Conservation (phyloP, 2,113 vertebrate genomes). For the Sphyrna mokarran region DNA sequence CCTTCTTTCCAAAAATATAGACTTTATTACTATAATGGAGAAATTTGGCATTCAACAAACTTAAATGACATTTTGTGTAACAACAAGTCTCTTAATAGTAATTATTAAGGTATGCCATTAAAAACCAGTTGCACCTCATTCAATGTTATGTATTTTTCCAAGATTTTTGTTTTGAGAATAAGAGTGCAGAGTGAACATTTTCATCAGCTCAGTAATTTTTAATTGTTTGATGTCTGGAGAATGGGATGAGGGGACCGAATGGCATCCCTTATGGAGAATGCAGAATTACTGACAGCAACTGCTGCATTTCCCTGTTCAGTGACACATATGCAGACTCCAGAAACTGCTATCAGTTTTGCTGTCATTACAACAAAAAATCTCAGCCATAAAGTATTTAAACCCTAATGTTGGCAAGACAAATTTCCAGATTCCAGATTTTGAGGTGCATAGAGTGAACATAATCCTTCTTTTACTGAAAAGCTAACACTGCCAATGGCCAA, state of each 20-base stretch:
- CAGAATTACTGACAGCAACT: neutral
- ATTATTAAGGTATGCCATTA: neutral
- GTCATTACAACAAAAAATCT: neutral
- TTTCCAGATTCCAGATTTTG: neutral
- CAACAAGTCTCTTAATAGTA: neutral
- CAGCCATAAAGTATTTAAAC: neutral
- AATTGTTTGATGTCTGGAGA: neutral
- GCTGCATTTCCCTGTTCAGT: neutral
- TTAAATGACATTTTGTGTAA: neutral
- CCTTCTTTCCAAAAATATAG: neutral
- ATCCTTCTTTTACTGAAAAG: neutral
- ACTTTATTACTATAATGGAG: neutral
- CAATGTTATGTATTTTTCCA: neutral
- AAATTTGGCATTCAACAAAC: neutral
- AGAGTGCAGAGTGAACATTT: neutral
- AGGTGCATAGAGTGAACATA: neutral
- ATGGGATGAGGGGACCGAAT: neutral
- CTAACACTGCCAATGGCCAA: neutral
- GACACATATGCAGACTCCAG: neutral
- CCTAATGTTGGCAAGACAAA: neutral
- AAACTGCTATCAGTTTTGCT: neutral
- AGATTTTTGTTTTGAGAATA: neutral
- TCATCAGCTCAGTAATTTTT: neutral
- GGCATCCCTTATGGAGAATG: neutral
- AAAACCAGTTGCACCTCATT: neutral